Evolutionary conservation across 2,888 invertebrate genomes (phyloP).

Genomic region (Chromoteleia sp.): DNA sequence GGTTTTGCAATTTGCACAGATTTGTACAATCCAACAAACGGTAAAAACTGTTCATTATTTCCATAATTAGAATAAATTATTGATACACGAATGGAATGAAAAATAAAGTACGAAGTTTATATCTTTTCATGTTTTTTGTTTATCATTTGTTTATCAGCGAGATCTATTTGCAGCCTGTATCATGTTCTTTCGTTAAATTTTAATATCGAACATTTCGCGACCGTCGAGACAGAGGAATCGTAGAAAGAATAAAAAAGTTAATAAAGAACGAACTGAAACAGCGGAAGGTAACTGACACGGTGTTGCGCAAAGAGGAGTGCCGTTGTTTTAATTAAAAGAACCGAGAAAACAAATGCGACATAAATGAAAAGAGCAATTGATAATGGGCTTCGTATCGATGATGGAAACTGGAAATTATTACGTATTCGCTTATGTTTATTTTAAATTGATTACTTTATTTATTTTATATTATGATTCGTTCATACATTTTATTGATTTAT

Average conservation of each 20-base stretch:
- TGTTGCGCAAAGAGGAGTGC: conserved; percentile 6
- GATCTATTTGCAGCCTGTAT: neutral
- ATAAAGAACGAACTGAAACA: neutral
- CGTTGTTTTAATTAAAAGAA: conserved; percentile 23
- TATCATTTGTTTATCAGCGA: neutral
- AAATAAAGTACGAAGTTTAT: conserved; percentile 17
- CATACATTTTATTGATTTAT: too few species aligned
- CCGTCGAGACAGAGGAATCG: too few species aligned
- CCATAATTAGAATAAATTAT: conserved; percentile 31
- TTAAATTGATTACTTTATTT: too few species aligned
- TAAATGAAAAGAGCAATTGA: too few species aligned
- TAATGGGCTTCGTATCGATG: too few species aligned
- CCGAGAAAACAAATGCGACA: conserved; percentile 4
- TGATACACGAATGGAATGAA: conserved; percentile 5
- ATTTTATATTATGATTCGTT: too few species aligned
- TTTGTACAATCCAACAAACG: too few species aligned
- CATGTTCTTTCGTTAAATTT: neutral
- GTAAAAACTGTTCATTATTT: neutral
- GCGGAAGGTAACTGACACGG: neutral
- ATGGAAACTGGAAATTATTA: too few species aligned
- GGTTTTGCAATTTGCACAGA: too few species aligned
- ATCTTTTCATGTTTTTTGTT: neutral
- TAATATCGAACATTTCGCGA: conserved; percentile 25
- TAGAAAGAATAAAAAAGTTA: neutral
- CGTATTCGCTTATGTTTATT: too few species aligned